Evolutionary conservation across 2,113 vertebrate genomes (phyloP).

Genomic region (Fregetta grallaria): DNA sequence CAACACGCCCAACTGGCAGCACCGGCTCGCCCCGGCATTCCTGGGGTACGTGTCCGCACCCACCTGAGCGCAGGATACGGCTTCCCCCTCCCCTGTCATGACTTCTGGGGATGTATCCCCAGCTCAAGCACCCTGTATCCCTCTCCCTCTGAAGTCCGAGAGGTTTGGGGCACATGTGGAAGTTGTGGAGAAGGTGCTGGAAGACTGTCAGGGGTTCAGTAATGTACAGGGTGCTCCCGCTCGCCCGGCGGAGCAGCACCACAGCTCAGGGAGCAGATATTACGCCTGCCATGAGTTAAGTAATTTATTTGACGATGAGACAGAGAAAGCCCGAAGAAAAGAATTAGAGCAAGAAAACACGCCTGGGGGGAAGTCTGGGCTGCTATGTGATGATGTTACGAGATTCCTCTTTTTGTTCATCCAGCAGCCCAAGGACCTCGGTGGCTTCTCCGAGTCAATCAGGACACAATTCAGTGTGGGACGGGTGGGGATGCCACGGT

Average conservation of each 20-base stretch:
- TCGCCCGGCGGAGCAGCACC: background rate
- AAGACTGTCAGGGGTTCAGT: background rate
- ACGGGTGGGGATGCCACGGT: background rate
- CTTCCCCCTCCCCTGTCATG: too few species aligned
- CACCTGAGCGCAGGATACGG: rapidly evolving
- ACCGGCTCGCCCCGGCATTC: background rate
- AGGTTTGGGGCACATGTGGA: background rate
- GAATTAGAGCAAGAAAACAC: background rate
- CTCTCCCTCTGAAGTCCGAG: background rate
- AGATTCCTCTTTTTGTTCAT: background rate
- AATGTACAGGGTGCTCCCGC: background rate
- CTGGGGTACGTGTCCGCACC: background rate
- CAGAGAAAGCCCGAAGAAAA: background rate
- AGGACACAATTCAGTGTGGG: background rate
- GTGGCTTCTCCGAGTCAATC: background rate
- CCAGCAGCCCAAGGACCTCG: background rate
- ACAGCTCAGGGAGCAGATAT: background rate
- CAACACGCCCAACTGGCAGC: background rate
- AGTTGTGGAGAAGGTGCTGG: background rate
- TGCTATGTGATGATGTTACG: rapidly evolving
- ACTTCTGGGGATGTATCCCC: background rate
- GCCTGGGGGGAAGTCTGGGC: background rate
- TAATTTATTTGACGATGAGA: background rate
- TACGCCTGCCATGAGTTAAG: background rate
- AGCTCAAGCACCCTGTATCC: background rate